Base-by-base conservation (phyloP, 2,797 vertebrate genomes). In the Acipenser oxyrinchus region DNA sequence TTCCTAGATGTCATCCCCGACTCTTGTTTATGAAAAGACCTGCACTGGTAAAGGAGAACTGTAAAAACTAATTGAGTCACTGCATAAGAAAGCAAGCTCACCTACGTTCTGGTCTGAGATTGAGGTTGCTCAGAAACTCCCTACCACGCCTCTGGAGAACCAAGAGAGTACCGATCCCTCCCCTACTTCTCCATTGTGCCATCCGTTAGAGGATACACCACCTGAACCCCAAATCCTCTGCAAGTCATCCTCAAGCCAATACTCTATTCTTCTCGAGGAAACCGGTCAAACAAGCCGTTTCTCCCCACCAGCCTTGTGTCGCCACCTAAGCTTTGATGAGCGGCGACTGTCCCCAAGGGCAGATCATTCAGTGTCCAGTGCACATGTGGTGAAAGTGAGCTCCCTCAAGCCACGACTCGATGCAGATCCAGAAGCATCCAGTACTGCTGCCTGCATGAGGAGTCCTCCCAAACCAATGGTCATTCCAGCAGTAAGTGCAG, bases 21-120 rank as follows among this genome's bases (percentile, higher is more conserved):
- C 85, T 96, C 62, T 92, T 99, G 0, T 93, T 97, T 84, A 98
- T 98, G 95, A 93, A 94, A 70, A 91, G 96, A 3, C 96, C 96
- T 0, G 86, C 92, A 0, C 80, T 87, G 0, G 90, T 90, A 0
- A 96, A 95, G 80, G 88, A 91, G 73, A 88, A 90, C 68, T 96
- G 95, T 81, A 89, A 90, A 93, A 91, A 75, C 91, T 97, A 3
- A 93, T 96, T 0, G 92, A 95, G 78, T 92, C 96, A 87, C 87
- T 95, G 90, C 94, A 95, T 78, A 89, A 81, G 68, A 80, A 88
- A 0, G 81, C 78, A 65, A 83, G 78, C 0, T 76, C 90, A 0
- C 86, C 90, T 0, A 78, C 79, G 13, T 85, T 90, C 72, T 93
- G 93, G 91, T 74, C 85, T 0, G 87, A 91, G 59, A 75, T 86